Evolutionary conservation across 92 coral and sea anemone species (phyloP), one percentile per base, ranked within the genome.

Genomic region (Parazoanthus darwini): DNA sequence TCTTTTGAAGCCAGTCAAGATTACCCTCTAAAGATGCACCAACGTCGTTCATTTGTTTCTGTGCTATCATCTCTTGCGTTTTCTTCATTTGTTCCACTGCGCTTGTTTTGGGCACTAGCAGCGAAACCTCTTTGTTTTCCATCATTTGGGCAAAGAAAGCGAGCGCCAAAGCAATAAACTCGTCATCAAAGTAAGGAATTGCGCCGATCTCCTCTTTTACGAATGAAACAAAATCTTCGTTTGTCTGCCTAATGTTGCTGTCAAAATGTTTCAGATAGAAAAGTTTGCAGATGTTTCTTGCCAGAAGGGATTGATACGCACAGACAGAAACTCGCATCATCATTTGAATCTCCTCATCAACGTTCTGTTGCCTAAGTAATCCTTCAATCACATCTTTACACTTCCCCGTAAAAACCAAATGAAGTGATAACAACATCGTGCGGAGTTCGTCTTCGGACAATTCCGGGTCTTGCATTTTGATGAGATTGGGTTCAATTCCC

Each of bases 261-360:
- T 77, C 67, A 35, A 37, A 76, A 79, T n/a, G 22, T 63, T 87
- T 20, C 50, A 84, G 90, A 81, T 84, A 54, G 89, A 90, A 92
- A 82, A 91, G 9, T 46, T 88, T 88, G 88, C 91, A 82, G 29
- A 94, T 82, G 73, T 39, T 80, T 90, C 98, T 89, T 70, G 98
- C 94, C 22, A 94, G 81, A 3, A 93, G 66, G 43, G 98, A 94
- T 29, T 93, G 90, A 71, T 94, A 94, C 76, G 74, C 88, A 75
- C 73, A 74, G 68, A 88, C 29, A 15, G 95, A 63, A 22, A 92
- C 25, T 14, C 23, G 79, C 77, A 87, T 39, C 77, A 83, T 16
- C 43, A 44, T 77, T 75, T 85, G 66, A 35, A 74, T 38, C 39
- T 82, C 67, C 43, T 82, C 88, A 6, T 44, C 89, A 13, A 1